Percentiles rank a stretch among this genome's conserved stretches.
Conservation (phyloP, 35 echinoderm and acorn worm genomes). For the Antedon bifida region DNA sequence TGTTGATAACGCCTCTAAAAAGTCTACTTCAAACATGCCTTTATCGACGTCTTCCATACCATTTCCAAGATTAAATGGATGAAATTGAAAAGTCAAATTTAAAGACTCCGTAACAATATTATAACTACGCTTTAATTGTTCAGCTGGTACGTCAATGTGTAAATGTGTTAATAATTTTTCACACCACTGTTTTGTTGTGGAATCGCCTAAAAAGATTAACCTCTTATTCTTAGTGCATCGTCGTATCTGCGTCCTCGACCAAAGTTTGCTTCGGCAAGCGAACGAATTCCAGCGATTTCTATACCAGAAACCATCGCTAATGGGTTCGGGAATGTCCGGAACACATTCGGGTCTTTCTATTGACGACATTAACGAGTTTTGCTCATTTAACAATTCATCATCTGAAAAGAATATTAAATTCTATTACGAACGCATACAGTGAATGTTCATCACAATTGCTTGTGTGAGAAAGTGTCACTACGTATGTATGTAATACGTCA, state of each 20-base stretch:
- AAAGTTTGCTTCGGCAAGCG: background rate
- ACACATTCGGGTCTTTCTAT: background rate
- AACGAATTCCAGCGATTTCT: background rate
- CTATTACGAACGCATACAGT: background rate
- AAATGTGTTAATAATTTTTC: background rate
- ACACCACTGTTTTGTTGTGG: background rate
- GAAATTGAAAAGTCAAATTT: conserved; percentile 28
- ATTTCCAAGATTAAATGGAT: conserved; percentile 11
- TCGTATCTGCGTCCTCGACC: background rate
- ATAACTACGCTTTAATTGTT: background rate
- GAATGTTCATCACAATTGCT: background rate
- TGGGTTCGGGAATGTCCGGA: background rate
- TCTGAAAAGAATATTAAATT: background rate
- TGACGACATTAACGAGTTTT: background rate
- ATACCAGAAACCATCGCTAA: background rate
- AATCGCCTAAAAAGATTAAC: background rate
- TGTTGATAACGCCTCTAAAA: conserved; percentile 12
- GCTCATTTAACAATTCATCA: background rate
- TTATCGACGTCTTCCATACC: background rate
- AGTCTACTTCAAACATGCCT: conserved; percentile 17
- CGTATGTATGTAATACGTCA: too few relatives aligned
- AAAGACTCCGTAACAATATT: background rate
- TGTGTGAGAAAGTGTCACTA: too few relatives aligned
- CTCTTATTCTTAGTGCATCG: background rate
- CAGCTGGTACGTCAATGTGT: background rate